phyloP scores from a whole-genome alignment of 2,888 invertebrate genomes.

The Athalia rosae region DNA sequence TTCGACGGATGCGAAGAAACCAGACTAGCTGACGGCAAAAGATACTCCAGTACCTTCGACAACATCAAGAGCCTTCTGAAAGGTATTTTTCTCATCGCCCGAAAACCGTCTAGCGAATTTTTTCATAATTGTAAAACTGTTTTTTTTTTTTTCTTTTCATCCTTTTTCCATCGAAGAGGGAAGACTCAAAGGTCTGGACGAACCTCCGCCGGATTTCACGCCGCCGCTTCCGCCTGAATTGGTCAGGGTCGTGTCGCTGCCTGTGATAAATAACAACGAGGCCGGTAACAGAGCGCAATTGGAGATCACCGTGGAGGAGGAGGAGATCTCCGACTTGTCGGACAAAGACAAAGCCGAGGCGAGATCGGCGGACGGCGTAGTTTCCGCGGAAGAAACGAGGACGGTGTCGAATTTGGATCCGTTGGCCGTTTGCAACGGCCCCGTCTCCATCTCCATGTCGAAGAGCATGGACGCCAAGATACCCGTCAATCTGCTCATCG shows the following conservation, averaged over 20 bases:
- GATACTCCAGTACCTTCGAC: constrained; percentile 86
- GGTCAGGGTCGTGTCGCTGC: constrained; percentile 82
- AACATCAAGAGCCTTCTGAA: constrained; percentile 84
- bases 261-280: constrained; percentile 78
- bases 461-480: constrained; percentile 66
- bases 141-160: no score
- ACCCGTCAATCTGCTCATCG: constrained; percentile 69
- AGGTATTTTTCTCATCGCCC: constrained; percentile 76
- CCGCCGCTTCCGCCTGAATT: constrained; percentile 79
- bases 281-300: constrained; percentile 75
- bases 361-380: constrained; percentile 50
- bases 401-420: neutral
- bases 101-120: no score
- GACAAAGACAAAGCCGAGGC: constrained; percentile 53
- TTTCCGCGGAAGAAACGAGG: neutral
- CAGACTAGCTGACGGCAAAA: constrained; percentile 79
- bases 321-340: constrained; percentile 57
- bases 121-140: neutral
- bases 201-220: constrained; percentile 78
- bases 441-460: constrained; percentile 55
- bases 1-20: constrained; percentile 75
- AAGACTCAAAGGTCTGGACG: constrained; percentile 70
- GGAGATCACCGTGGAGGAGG: constrained; percentile 63
- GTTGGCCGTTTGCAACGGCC: constrained; percentile 56
- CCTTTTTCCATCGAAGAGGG: constrained; percentile 21